Base-by-base conservation (phyloP, 2,113 vertebrate species). In the Hemiscyllium ocellatum region DNA sequence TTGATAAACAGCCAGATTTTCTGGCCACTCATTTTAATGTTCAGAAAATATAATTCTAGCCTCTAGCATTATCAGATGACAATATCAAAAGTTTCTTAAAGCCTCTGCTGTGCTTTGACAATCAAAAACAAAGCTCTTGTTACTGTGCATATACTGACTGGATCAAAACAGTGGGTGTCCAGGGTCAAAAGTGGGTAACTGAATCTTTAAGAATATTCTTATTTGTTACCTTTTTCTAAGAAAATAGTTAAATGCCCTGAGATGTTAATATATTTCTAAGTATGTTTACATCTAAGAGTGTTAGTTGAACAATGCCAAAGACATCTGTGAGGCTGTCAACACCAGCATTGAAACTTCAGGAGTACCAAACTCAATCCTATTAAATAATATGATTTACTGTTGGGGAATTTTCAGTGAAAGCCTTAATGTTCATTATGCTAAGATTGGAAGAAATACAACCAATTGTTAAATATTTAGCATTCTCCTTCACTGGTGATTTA, bases 41-140 rank as follows among this genome's bases (percentile, higher is more conserved):
- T 56, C 86, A 89, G 86, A 89, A 89, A 52, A 89, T 89, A 50
- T 89, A 42, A 89, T 29, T 37, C 19, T 83, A n/a, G 17, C 19
- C 3, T 83, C 37, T 83, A 52, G 2, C 24, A 56, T 89, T 89
- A 56, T 89, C 86, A 89, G 47, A 56, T 89, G 50, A 42, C 24
- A 89, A 89, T 89, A 89, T 13, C 86, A 26, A 89, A 50, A 56
- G 86, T 89, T 56, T 17, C 80, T 83, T 89, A 22, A 89, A 89
- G 24, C 56, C 80, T 89, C 24, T 89, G 86, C 37, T 15, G 24
- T 86, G 19, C 50, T 56, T 52, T 90, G 56, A 65, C 52, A 61
- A n/a, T 65, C 52, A 61, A n/a, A 65, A 65, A 33, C 29, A 90
- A 13, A 29, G 15, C 15, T 90, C 26, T n/a, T 15, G 33, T 90